Base-by-base conservation (phyloP, 1,140 invertebrate genomes). In the Euborellia annulipes region DNA sequence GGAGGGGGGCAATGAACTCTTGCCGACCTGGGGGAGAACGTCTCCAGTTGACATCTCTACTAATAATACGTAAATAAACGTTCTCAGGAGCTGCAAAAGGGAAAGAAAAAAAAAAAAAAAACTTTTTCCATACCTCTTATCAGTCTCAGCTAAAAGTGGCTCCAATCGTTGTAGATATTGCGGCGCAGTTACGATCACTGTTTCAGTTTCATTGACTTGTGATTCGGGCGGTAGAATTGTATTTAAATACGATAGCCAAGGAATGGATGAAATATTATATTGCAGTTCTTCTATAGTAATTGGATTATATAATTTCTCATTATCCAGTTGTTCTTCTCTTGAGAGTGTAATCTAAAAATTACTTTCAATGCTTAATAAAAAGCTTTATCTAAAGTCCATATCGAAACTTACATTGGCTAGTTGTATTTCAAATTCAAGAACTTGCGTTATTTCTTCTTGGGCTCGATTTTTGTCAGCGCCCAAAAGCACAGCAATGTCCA, bases 181-280 rank as follows among this genome's bases (percentile, higher is more conserved):
- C 1, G 76, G 75, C 13, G 74, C 72, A 49, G 69, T 73, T 0
- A 79, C 69, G 37, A 78, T 68, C 17, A 79, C 60, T 14, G 67
- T 50, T 56, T 79, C 75, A 17, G 59, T 51, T 2, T 52, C 41
- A 2, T 42, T 64, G 46, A 52, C 51, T 46, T 11, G 47, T 50
- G 39, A 73, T 51, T 40, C 51, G 19, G 50, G 47, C 4, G 57
- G 48, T 8, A 77, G 52, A n/a, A 73, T 40, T 2, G 51, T 60
- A 53, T 69, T 70, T 27, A 75, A 61, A 48, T 72, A 73, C 30
- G 65, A 58, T 19, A 66, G 41, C 73, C 74, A 77, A 22, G 70
- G 62, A 9, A 78, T 62, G 46, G 63, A 57, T 3, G 63, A 63
- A 27, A 67, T 68, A 36, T 62, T 54, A 36, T 58, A 50, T 46